A percentile compares a stretch with the other conserved stretches of the same genome.
phyloP scores from a whole-genome alignment of 2,113 vertebrate species.

The Pavo muticus region DNA sequence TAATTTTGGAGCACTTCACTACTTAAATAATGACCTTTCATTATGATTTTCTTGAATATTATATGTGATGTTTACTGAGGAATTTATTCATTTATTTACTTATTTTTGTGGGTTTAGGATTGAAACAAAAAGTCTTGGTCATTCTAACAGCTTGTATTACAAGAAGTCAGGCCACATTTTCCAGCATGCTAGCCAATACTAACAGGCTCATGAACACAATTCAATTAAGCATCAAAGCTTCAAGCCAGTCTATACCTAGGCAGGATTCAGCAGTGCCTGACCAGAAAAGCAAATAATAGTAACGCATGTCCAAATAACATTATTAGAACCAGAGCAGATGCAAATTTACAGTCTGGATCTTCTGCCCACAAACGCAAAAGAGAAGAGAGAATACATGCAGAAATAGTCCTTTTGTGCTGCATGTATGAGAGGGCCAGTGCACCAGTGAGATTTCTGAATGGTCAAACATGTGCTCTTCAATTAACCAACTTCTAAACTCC shows the following conservation, averaged over 20 bases:
- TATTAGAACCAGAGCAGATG: constrained; percentile 40
- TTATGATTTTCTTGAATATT: not conserved
- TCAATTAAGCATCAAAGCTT: constrained; percentile 54
- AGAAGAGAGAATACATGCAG: not conserved
- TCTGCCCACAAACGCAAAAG: not conserved
- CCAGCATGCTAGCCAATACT: not conserved
- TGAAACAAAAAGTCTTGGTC: not conserved
- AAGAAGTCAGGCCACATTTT: not conserved
- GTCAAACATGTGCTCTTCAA: not conserved
- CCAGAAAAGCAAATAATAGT: constrained; percentile 15
- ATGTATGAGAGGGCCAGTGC: accelerated
- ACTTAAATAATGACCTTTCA: not conserved
- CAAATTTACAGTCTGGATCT: not conserved
- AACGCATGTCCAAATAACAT: not conserved
- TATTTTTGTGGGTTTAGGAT: not conserved
- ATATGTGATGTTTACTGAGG: not conserved
- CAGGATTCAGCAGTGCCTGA: not conserved
- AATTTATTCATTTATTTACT: not conserved
- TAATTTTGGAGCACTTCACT: not conserved
- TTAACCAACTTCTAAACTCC: not conserved
- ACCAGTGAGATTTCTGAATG: not conserved
- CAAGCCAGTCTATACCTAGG: constrained; percentile 13
- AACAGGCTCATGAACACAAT: not conserved
- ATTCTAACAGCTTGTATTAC: not conserved
- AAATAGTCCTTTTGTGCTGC: not conserved